Evolutionary conservation across 2,888 invertebrate genomes (phyloP).

Genomic region (Plebejus melissa): DNA sequence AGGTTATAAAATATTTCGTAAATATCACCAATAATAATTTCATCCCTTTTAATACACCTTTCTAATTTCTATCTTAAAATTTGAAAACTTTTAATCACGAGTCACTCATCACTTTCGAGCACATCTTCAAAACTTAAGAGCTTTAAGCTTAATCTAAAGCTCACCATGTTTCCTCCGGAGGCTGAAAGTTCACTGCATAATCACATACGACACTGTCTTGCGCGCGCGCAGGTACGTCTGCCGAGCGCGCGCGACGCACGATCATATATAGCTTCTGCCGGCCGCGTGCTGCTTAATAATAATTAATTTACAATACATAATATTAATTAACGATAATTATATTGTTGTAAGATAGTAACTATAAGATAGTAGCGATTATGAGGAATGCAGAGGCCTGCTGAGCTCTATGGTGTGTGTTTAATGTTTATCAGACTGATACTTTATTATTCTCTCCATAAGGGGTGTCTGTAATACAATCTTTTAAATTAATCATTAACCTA

Average conservation of each 20-base stretch:
- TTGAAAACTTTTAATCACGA: not conserved
- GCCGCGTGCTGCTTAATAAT: not conserved
- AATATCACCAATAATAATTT: too few relatives aligned
- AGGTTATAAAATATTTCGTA: too few relatives aligned
- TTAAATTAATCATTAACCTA: too few relatives aligned
- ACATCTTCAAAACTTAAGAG: not conserved
- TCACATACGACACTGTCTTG: conserved; percentile 39
- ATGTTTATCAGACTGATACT: too few relatives aligned
- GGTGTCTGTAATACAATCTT: too few relatives aligned
- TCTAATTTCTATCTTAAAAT: too few relatives aligned
- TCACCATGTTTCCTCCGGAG: conserved; percentile 41
- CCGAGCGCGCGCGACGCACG: conserved; percentile 38
- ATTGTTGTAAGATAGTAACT: not conserved
- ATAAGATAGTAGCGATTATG: too few relatives aligned
- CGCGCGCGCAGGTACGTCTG: conserved; percentile 40
- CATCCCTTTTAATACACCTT: too few relatives aligned
- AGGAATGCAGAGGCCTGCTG: too few relatives aligned
- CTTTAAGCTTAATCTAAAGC: conserved; percentile 32
- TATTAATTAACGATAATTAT: not conserved
- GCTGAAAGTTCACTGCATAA: conserved; percentile 43
- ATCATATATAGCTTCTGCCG: conserved; percentile 42
- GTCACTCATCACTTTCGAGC: not conserved
- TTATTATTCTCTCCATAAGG: too few relatives aligned
- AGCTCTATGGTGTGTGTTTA: too few relatives aligned
- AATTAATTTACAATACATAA: not conserved